Percentiles rank a stretch among this genome's conserved stretches.
Evolutionary conservation across 2,888 invertebrate genomes (phyloP).

Genomic region (Bombylius major): DNA sequence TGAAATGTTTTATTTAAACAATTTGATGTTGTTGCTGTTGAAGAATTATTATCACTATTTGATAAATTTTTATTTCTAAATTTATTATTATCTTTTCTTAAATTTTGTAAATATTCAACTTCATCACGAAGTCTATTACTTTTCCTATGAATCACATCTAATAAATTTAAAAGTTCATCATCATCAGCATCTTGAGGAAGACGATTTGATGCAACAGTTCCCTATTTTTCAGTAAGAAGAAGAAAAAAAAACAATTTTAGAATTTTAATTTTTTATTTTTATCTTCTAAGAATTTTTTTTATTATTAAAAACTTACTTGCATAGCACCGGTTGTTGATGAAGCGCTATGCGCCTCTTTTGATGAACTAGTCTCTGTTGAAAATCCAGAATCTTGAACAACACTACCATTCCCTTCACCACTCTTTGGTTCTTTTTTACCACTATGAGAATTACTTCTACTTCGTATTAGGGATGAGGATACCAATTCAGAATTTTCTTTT

Average conservation of each 20-base stretch:
- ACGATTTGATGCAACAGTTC: constrained; percentile 29
- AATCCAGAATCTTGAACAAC: constrained; percentile 76
- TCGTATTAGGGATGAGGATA: constrained; percentile 38
- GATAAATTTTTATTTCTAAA: constrained; percentile 13
- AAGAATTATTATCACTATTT: constrained; percentile 12
- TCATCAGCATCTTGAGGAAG: constrained; percentile 43
- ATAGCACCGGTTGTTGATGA: constrained; percentile 49
- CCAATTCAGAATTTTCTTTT: constrained; percentile 22
- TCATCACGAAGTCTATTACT: constrained; percentile 58
- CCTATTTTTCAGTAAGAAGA: constrained; percentile 16
- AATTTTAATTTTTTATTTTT: too few relatives aligned
- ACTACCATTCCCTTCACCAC: constrained; percentile 43
- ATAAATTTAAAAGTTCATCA: constrained; percentile 72
- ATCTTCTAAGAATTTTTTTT: too few relatives aligned
- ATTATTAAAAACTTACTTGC: constrained; percentile 27
- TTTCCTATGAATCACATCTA: constrained; percentile 76
- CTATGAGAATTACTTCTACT: constrained; percentile 53
- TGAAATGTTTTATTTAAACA: constrained; percentile 30
- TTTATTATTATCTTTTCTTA: constrained; percentile 26
- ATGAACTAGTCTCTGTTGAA: constrained; percentile 77
- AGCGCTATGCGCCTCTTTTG: constrained; percentile 63
- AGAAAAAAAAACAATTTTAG: neutral
- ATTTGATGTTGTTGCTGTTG: constrained; percentile 5
- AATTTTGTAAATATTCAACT: constrained; percentile 49
- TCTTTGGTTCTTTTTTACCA: constrained; percentile 49